Evolutionary conservation across 2,113 vertebrate species (phyloP), one percentile per base, ranked within the genome.

Genomic region (Scomber japonicus): DNA sequence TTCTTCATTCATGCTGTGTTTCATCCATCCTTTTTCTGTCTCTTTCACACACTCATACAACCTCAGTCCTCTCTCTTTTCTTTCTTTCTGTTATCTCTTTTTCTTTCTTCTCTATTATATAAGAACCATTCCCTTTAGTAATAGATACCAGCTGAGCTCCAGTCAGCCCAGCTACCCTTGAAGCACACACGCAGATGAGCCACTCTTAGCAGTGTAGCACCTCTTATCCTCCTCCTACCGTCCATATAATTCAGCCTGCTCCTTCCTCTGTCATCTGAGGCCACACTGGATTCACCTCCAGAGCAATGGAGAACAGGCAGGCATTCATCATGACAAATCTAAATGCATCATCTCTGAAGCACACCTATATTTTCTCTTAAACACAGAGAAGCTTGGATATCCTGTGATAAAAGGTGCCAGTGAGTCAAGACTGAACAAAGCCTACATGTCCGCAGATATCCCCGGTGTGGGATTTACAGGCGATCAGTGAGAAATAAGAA

Each of bases 91-190:
- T 74, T 40, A 45, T 11, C 27, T 16, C 19, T 49, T 69, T 55
- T 30, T 45, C 66, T 77, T 70, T 67, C 19, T n/a, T 73, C 50
- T 80, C 64, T 30, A 71, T 81, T 77, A 17, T 30, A 50, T 1
- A 64, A 46, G 57, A 67, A 66, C 46, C 64, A 78, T 75, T 81
- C 70, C 49, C 40, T 75, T 15, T 6, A 54, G 51, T 78, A 73
- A 82, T 83, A 81, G 54, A 59, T 74, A 71, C 69, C 83, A 78
- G 83, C 86, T 88, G 86, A 90, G 83, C 69, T 76, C 57, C 65
- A 54, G 56, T 50, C 49, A 21, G 24, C 75, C 2, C 66, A 14
- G 60, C 51, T 30, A 55, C 31, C 62, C 15, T 27, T 48, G 57
- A 56, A 73, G 31, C 11, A 31, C 59, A 55, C 16, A 46, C 14